phyloP scores from a whole-genome alignment of 2,888 invertebrate species.

The Venusia cambrica region DNA sequence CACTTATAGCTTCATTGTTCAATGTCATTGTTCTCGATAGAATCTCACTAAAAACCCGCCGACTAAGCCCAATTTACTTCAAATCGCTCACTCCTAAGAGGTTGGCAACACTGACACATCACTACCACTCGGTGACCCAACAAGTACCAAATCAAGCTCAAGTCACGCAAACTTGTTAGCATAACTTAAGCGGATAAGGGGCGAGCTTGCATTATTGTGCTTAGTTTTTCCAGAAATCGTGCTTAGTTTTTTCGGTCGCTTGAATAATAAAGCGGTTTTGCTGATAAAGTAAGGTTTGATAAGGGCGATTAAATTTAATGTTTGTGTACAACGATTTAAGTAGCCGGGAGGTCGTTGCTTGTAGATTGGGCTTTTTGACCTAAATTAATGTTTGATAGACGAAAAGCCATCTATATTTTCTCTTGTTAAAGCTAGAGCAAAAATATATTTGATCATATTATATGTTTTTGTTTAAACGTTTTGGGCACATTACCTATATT shows the following conservation, averaged over 20 bases:
- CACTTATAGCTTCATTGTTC: no score
- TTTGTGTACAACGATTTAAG: constrained; percentile 13
- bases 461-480: no score
- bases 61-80: constrained; percentile 14
- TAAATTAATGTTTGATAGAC: no score
- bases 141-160: constrained; percentile 5
- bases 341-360: constrained; percentile 8
- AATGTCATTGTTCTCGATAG: constrained; percentile 3
- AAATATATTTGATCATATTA: no score
- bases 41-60: constrained; percentile 11
- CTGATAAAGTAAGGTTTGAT: constrained; percentile 26
- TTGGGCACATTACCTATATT: no score
- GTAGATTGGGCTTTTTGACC: constrained; percentile 13
- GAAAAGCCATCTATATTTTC: no score
- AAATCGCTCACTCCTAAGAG: constrained; percentile 21
- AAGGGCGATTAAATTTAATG: constrained; percentile 24
- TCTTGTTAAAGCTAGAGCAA: no score
- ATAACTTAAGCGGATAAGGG: constrained; percentile 66
- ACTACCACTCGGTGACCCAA: constrained; percentile 21
- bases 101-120: constrained; percentile 14
- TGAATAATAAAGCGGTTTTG: constrained; percentile 32
- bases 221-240: constrained; percentile 50
- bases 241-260: constrained; percentile 37
- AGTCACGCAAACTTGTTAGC: constrained; percentile 65
- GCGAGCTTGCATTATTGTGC: constrained; percentile 58